Base-by-base conservation (phyloP, 2,888 invertebrate species). In the Calameuta idolon region DNA sequence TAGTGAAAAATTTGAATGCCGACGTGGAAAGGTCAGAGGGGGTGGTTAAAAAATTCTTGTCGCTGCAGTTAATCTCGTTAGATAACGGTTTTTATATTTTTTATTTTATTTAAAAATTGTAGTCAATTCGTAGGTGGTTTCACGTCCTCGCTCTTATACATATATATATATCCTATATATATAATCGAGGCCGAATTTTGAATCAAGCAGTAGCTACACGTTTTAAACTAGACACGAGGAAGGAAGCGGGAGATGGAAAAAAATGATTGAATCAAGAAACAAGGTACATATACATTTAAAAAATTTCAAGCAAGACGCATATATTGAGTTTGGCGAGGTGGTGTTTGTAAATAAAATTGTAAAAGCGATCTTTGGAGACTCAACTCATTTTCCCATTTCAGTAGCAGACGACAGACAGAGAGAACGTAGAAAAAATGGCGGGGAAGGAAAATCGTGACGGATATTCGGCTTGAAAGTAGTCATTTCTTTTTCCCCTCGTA, bases 341-440 rank as follows among this genome's bases (percentile, higher is more conserved):
- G 82, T 86, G 84, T 87, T 88, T 87, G 87, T 87, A 87, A 88
- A 88, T 88, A 88, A 88, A 87, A 82, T 76, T 87, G 82, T 86
- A 83, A 87, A 87, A 88, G 85, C 74, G 78, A 79, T 71, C 33
- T 75, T 78, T 71, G 71, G 23, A 77, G 73, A 34, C 78, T 80
- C 77, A 80, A 55, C 55, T 79, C 78, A 81, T 82, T 85, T 79
- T 79, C 84, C 83, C 73, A 77, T 69, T 69, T 80, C 77, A 76
- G 71, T 33, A 31, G 71, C 33, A 71, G 33, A 69, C 1, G 40
- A 12, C 0, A 15, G 2, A 23, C 23, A 1, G 40, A 23, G 40
- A 55, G 23, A 55, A 23, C 9, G 15, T 9, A 23, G 55, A 55
- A 9, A 5, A 55, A 23, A 23, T 55, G 0, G 0, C 23, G 2